A percentile compares a stretch with the other conserved stretches of the same genome.
These are phyloP conservation scores for Lycophotia porphyrea DNA, from an alignment of 2,888 invertebrate species.

Conservation along the genomic window DNA sequence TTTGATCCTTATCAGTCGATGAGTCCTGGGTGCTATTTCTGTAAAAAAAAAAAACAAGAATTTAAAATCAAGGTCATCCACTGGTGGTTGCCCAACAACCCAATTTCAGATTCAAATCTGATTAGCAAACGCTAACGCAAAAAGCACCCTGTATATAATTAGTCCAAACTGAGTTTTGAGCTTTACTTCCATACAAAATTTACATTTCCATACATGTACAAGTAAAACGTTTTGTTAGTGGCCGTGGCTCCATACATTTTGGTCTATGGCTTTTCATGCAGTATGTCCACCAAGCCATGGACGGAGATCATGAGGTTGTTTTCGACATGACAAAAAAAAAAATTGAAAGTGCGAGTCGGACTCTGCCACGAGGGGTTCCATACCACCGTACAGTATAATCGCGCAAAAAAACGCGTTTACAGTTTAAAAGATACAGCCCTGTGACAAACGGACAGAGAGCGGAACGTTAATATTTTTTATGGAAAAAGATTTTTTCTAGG, in stretches of 20 bases:
- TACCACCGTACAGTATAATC: background rate
- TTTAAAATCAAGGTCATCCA: too few species aligned
- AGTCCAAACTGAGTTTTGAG: background rate
- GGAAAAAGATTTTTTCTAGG: too few species aligned
- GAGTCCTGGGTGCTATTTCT: background rate
- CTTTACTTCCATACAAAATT: background rate
- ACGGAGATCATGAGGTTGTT: too few species aligned
- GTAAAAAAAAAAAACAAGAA: background rate
- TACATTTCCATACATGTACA: background rate
- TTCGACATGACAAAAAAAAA: too few species aligned
- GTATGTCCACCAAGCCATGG: background rate
- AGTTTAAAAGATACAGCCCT: background rate
- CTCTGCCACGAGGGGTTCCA: background rate
- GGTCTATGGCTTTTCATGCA: background rate
- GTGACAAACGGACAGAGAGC: background rate
- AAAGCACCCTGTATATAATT: background rate
- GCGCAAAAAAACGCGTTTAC: background rate
- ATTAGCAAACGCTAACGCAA: background rate
- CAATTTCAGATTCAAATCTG: background rate
- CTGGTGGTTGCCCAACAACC: too few species aligned
- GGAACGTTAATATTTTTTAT: background rate
- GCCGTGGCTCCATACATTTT: background rate
- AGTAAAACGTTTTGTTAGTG: background rate
- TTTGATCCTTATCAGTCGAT: background rate
- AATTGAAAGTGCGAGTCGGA: background rate